Evolutionary conservation across 2,797 vertebrate genomes (phyloP).

Genomic region (Mus minutoides): DNA sequence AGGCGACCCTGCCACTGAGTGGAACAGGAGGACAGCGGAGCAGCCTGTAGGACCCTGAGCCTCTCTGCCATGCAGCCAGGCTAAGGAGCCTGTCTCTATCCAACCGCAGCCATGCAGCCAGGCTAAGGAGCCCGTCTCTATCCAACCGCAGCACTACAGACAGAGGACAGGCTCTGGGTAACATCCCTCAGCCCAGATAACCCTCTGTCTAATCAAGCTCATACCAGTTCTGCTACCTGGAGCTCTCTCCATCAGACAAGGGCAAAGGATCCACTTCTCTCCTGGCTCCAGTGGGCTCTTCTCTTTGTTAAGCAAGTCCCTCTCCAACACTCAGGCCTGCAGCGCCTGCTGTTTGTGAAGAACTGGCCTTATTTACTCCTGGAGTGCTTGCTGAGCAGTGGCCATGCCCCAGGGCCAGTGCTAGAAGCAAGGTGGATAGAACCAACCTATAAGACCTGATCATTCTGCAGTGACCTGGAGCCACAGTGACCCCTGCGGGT

Average conservation of each 20-base stretch:
- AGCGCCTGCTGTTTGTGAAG: fast-evolving
- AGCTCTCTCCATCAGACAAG: background rate
- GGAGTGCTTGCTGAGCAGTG: background rate
- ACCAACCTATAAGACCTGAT: background rate
- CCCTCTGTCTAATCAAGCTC: background rate
- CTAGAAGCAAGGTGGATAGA: background rate
- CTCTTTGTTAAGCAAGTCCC: background rate
- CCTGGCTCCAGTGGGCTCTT: background rate
- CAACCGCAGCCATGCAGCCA: background rate
- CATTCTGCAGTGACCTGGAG: background rate
- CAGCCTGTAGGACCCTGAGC: background rate
- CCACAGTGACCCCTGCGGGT: background rate
- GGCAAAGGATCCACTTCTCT: background rate
- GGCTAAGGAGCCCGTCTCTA: background rate
- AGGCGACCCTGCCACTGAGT: background rate
- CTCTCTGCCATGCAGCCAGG: background rate
- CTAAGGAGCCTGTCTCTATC: background rate
- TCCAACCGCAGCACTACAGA: background rate
- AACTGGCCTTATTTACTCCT: background rate
- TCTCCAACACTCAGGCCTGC: background rate
- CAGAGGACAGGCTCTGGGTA: background rate
- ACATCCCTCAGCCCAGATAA: background rate
- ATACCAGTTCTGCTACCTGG: background rate
- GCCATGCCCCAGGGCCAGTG: background rate
- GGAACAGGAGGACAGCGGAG: background rate